Base-by-base conservation (phyloP, 2,888 invertebrate genomes). In the Drosophila mimetica region DNA sequence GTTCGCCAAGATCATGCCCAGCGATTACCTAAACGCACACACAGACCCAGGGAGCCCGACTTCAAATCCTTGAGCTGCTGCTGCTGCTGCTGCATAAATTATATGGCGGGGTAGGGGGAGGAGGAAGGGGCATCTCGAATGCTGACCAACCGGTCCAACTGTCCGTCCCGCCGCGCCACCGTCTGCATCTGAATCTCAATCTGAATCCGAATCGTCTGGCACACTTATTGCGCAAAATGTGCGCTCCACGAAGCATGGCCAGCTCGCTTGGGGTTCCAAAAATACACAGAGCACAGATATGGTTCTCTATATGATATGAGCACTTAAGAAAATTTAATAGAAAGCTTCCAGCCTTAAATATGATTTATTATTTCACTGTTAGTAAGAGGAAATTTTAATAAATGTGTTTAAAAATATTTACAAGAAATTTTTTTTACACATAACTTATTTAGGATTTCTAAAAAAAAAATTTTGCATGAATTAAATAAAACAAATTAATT, bases 191-290 rank as follows among this genome's bases (percentile, higher is more conserved):
- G 30, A 30, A 30, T 59, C 44, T 54, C 11, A 30, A 30, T 30
- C 34, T 18, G 59, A 52, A 52, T 55, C 55, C 30, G 39, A 50
- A 74, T 51, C 51, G 55, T 60, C 57, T 85, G 85, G 85, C 85
- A 85, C 85, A 85, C 85, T 85, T 85, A 85, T 88, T 85, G 85
- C 88, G 85, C 85, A 85, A 85, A 86, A 86, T 66, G 64, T 77
- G 84, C 84, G 85, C 88, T 85, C 66, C 86, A 77, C 74, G 88
- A 76, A 85, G 85, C 85, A 88, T 85, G 78, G 87, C 86, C 57
- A 81, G 57, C 66, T 72, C 65, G 50, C 73, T 61, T 65, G 70
- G 61, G 69, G 69, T 77, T 32, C 66, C 36, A 63, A 61, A 30
- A 36, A 9, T 36, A 13, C 42, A 64, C 64, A 18, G 30, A 4